Base-by-base conservation (phyloP, 2,888 invertebrate genomes). In the Euplexia lucipara region DNA sequence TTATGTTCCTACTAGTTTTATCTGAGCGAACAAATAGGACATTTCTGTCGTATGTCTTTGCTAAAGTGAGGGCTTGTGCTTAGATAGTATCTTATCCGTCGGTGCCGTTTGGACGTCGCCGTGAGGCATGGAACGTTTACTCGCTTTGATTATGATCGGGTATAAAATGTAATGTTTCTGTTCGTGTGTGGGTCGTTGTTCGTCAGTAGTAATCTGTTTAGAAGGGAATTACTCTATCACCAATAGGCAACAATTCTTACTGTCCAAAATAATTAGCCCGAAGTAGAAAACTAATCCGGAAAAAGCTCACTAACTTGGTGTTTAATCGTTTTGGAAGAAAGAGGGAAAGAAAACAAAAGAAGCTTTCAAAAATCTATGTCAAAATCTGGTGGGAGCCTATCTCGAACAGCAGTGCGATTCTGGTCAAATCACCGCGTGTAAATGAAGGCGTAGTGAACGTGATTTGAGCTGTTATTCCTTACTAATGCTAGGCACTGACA, bases 1-100 rank as follows among this genome's bases (percentile, higher is more conserved):
- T 73, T 71, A 76, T 71, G 52, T 42, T 5, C 9, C 20, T 41
- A 12, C 34, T 44, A 56, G 51, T 52, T 70, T 64, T 76, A 65
- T 65, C 65, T n/a, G 45, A 26, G 34, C 32, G 26, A n/a, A 47
- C 68, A 51, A 61, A 62, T 53, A 49, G 63, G 63, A 35, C 20
- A 45, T 62, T 48, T 34, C 16, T 42, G 49, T 61, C 16, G 68
- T 22, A 30, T 47, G 51, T 41, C 5, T 9, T 7, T 12, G 37
- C 32, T 12, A 9, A 30, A 9, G 39, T 5, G 16, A 44, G 39
- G 44, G 54, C 10, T 34, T 32, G 42, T 39, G 48, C 8, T 35
- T 16, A 18, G 66, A 76, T 71, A 41, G 20, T 14, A 65, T 59
- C 59, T 59, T 53, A 56, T 71, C 59, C 60, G 73, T 32, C 41